Evolutionary conservation across 2,888 invertebrate species (phyloP).

Genomic region (Lamellibrachia columna): DNA sequence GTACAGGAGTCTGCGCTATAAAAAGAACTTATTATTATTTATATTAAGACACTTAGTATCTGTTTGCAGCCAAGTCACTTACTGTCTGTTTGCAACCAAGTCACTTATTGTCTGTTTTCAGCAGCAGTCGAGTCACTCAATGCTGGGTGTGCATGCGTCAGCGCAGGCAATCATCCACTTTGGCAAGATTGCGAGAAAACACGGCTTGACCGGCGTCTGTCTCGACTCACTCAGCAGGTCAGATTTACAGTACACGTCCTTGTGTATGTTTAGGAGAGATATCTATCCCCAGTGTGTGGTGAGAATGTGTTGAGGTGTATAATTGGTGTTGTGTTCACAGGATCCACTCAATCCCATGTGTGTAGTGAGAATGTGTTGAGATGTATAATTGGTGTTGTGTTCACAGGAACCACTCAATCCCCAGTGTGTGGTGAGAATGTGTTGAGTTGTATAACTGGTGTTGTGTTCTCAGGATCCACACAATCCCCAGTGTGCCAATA

Average conservation of each 20-base stretch:
- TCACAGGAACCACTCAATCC: not conserved
- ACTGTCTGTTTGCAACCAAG: not conserved
- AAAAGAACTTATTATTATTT: no score
- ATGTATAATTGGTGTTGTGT: not conserved
- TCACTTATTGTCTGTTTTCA: not conserved
- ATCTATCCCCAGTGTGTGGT: not conserved
- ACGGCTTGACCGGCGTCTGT: slow-evolving; percentile 85
- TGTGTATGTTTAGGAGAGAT: not conserved
- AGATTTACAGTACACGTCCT: not conserved
- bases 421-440: no score
- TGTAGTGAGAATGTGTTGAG: no score
- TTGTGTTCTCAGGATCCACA: slow-evolving; percentile 79
- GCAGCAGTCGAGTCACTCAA: slow-evolving; percentile 69
- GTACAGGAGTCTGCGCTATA: no score
- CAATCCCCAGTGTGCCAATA: slow-evolving; percentile 93
- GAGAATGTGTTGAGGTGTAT: no score
- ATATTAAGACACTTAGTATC: not conserved
- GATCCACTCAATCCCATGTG: not conserved
- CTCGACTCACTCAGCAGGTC: slow-evolving; percentile 82
- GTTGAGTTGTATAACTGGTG: not conserved
- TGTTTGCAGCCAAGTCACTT: not conserved
- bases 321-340: no score
- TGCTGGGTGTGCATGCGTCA: slow-evolving; percentile 94
- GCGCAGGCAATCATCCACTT: slow-evolving; percentile 95
- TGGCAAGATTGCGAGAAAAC: slow-evolving; percentile 94